These are phyloP conservation scores for Isichthys henryi DNA, from an alignment of 2,113 vertebrate species.

Conservation along the genomic window DNA sequence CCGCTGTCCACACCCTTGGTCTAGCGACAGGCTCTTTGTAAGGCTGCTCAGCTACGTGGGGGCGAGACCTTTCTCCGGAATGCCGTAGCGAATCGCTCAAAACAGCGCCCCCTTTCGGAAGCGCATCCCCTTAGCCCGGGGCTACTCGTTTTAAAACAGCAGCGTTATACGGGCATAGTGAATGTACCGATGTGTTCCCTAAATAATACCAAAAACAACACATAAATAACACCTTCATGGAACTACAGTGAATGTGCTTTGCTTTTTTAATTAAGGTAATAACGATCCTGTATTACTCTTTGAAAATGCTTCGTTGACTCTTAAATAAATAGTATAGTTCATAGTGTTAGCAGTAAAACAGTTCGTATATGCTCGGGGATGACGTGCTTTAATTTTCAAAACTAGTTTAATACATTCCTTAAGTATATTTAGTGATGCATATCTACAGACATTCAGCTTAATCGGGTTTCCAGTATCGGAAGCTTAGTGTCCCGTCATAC, in stretches of 20 bases:
- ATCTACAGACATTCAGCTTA: background rate
- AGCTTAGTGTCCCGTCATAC: background rate
- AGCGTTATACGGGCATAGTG: background rate
- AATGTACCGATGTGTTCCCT: background rate
- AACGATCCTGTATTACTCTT: background rate
- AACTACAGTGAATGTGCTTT: background rate
- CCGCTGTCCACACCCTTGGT: slow-evolving; percentile 54
- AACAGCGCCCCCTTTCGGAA: slow-evolving; percentile 8
- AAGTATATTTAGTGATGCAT: background rate
- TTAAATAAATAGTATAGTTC: background rate
- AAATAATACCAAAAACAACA: background rate
- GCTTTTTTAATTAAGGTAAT: background rate
- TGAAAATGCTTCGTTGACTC: background rate
- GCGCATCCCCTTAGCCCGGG: background rate
- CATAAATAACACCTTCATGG: background rate
- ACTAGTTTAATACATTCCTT: background rate
- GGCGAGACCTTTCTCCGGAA: background rate
- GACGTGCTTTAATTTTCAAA: background rate
- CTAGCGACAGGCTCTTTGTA: background rate
- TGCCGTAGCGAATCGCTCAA: background rate
- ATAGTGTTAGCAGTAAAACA: background rate
- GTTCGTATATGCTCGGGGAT: background rate
- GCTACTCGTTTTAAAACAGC: background rate
- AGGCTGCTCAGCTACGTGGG: background rate
- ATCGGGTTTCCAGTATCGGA: background rate